Evolutionary conservation across 2,797 vertebrate species (phyloP).

Genomic region (Halcyon leucocephala): DNA sequence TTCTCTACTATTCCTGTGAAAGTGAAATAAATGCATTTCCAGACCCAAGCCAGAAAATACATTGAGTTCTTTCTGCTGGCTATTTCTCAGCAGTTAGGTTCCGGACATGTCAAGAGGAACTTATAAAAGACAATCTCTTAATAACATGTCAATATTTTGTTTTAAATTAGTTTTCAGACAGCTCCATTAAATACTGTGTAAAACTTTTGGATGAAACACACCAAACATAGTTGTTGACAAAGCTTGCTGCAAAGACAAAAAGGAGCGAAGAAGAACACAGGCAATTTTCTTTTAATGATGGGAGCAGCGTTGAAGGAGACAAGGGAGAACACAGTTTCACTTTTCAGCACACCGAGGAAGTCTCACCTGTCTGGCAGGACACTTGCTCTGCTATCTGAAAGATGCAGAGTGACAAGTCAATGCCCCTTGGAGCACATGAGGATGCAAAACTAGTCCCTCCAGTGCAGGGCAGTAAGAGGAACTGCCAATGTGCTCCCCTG

Average conservation of each 20-base stretch:
- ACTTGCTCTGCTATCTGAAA: neutral
- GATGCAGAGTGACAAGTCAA: neutral
- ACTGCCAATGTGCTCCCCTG: neutral
- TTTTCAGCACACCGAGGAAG: neutral
- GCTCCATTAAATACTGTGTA: neutral
- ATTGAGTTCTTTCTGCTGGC: neutral
- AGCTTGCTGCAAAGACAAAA: neutral
- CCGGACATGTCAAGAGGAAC: neutral
- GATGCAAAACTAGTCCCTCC: neutral
- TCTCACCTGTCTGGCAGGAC: neutral
- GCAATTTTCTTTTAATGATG: neutral
- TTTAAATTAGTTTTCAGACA: constrained; percentile 10
- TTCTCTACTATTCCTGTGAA: neutral
- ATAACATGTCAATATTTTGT: constrained; percentile 4
- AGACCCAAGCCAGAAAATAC: neutral
- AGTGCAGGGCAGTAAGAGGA: neutral
- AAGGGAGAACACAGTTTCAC: neutral
- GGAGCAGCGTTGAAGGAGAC: neutral
- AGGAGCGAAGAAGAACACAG: neutral
- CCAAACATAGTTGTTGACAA: neutral
- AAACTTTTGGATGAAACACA: neutral
- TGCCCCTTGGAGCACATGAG: neutral
- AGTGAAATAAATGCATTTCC: neutral
- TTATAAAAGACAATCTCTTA: neutral
- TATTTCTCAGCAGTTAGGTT: constrained; percentile 13